Percentiles rank a stretch among this genome's conserved stretches.
These are phyloP conservation scores for Sebastes hopkinsi DNA, from an alignment of 2,797 vertebrate genomes.

Conservation along the genomic window DNA sequence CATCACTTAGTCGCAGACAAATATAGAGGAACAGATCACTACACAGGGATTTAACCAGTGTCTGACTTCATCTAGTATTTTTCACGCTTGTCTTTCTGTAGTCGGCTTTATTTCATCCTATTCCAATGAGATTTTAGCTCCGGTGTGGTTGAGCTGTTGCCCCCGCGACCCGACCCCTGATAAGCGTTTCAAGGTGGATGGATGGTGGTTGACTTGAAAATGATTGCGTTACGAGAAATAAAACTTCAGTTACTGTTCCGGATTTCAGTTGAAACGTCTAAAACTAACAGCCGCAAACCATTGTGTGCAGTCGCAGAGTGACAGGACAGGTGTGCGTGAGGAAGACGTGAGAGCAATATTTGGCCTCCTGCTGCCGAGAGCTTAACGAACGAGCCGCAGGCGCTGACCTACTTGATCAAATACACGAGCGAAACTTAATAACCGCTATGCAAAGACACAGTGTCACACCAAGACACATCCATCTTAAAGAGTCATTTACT, in stretches of 20 bases:
- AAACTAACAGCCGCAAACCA: not conserved
- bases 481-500: not conserved
- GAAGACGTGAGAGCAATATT: not conserved
- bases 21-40: not conserved
- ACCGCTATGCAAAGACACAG: not conserved
- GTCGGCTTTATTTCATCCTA: too few species aligned
- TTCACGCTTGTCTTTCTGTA: too few species aligned
- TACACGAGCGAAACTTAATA: conserved; percentile 3
- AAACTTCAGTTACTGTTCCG: not conserved
- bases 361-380: conserved; percentile 3
- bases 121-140: too few species aligned
- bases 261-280: not conserved
- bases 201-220: not conserved
- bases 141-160: too few species aligned
- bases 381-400: not conserved
- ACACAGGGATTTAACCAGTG: too few species aligned
- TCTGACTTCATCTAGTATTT: too few species aligned
- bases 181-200: rapidly evolving
- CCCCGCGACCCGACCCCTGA: too few species aligned
- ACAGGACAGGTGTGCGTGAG: conserved; percentile 37
- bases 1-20: not conserved
- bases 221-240: too few species aligned
- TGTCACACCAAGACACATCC: not conserved
- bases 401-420: conserved; percentile 5
- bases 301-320: not conserved